Evolutionary conservation across 2,888 invertebrate genomes (phyloP).

Genomic region (Microplitis deprimator): DNA sequence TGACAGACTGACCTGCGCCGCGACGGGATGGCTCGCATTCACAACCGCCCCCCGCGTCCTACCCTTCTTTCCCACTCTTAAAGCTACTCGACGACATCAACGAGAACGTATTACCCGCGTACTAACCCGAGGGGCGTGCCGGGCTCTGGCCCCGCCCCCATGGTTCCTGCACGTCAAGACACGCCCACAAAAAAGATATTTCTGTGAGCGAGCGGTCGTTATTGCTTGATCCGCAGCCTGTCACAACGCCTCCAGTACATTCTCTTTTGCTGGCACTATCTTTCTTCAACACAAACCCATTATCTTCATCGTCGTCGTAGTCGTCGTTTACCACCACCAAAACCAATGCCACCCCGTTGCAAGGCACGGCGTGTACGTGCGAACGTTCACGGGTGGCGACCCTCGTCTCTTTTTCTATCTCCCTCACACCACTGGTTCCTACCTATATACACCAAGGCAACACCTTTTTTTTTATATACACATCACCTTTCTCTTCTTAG

Average conservation of each 20-base stretch:
- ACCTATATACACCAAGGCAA: not conserved
- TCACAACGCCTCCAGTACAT: conserved; percentile 14
- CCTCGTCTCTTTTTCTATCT: conserved; percentile 45
- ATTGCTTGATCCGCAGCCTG: conserved; percentile 27
- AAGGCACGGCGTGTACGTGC: conserved; percentile 51
- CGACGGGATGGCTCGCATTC: conserved; percentile 66
- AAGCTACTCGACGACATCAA: conserved; percentile 20
- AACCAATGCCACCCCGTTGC: conserved; percentile 39
- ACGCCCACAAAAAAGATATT: conserved; percentile 7
- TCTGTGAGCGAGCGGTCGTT: conserved; percentile 1
- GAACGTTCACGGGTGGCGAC: conserved; percentile 54
- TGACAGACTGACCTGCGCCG: conserved; percentile 70
- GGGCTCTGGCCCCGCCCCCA: conserved; percentile 17
- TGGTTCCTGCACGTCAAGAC: not conserved
- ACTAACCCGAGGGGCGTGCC: conserved; percentile 12
- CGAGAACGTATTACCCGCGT: conserved; percentile 28
- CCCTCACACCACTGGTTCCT: conserved; percentile 34
- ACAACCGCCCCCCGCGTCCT: conserved; percentile 60
- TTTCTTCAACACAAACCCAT: not conserved
- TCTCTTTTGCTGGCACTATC: conserved; percentile 12
- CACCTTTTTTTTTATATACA: not conserved
- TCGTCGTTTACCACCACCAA: conserved; percentile 38
- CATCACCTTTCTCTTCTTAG: conserved; percentile 25
- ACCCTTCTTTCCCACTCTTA: conserved; percentile 25
- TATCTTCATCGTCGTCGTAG: conserved; percentile 26